Conservation (phyloP, 2,888 invertebrate species). For the Cenopis cana region DNA sequence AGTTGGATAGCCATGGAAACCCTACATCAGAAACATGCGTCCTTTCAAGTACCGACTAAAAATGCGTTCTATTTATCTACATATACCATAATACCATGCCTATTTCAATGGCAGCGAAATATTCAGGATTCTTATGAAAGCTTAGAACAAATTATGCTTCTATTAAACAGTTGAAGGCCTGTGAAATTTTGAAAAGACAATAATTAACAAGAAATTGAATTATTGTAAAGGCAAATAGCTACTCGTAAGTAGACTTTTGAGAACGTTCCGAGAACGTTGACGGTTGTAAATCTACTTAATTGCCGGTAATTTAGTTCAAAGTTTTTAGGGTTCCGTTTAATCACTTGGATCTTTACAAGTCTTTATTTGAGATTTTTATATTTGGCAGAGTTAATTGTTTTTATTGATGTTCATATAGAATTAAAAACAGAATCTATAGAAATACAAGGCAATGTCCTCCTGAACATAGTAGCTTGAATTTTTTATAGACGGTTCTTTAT, state of each 20-base stretch:
- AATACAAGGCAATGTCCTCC: no score
- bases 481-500: no score
- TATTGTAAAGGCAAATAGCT: slow-evolving; percentile 54
- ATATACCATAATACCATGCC: no score
- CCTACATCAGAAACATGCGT: no score
- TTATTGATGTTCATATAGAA: no score
- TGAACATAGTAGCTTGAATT: no score
- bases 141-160: background rate
- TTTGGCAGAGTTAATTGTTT: background rate
- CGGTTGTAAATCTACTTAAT: slow-evolving; percentile 82
- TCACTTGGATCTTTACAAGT: background rate
- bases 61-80: background rate
- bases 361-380: background rate
- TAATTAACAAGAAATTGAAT: slow-evolving; percentile 62
- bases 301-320: slow-evolving; percentile 64
- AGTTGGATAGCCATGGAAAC: no score
- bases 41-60: no score
- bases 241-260: slow-evolving; percentile 53
- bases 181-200: slow-evolving; percentile 41
- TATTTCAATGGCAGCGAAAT: background rate
- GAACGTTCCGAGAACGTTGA: slow-evolving; percentile 69
- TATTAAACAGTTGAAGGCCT: slow-evolving; percentile 31
- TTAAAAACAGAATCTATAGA: no score
- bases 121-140: background rate
- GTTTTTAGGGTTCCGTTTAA: slow-evolving; percentile 38